Evolutionary conservation across 2,888 invertebrate species (phyloP), one percentile per base, ranked within the genome.

Genomic region (Phalera bucephala): DNA sequence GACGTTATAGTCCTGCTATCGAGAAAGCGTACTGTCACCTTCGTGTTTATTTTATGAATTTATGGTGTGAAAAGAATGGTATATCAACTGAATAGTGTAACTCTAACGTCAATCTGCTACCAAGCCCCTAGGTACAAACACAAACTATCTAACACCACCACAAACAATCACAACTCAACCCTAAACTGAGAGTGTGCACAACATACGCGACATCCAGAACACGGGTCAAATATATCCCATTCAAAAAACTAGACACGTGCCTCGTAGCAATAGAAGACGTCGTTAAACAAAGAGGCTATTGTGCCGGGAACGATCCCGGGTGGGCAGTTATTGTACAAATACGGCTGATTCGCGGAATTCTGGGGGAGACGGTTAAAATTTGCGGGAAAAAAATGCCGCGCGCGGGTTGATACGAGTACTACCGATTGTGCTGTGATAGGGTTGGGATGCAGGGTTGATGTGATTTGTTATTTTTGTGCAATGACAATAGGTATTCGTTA

Each of bases 221-320:
- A 44, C 55, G 66, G 69, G 68, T 56, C 64, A 62, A 67, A 77
- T 64, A 43, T 72, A 55, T 56, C 70, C 72, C 64, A 79, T 80
- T 78, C 65, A 73, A 74, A 78, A 78, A 76, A 72, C 72, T 60
- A 66, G 69, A 72, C 82, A 81, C 84, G 79, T 76, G 73, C 68
- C 57, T 44, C 61, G 58, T 63, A 62, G 68, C 75, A 69, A 78
- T 72, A 80, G 75, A 82, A 83, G 72, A 82, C 69, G 80, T 83
- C 83, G 83, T 87, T 87, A 86, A 87, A 83, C 86, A 84, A 83
- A 86, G 70, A 72, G 76, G 69, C 73, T 64, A 78, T 81, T 81
- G 79, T 80, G 47, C 57, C 52, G 48, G 62, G 60, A 64, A 64
- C 58, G 68, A 58, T 72, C 78, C 78, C 76, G 65, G 56, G 66